Base-by-base conservation (phyloP, 2,888 invertebrate species). In the Metalampra italica region DNA sequence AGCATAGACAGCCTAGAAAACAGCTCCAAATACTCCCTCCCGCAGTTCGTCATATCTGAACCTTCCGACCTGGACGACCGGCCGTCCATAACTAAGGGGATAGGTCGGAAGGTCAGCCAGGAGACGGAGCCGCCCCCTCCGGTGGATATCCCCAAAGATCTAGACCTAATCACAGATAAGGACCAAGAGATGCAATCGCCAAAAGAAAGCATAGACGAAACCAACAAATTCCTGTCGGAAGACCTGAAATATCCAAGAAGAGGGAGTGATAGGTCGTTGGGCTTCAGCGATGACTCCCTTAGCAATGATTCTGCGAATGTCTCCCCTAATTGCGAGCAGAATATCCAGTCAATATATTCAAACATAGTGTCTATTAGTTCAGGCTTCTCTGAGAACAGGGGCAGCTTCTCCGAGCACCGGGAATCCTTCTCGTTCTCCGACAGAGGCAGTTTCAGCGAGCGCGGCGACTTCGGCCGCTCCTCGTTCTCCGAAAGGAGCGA, bases 61-160 rank as follows among this genome's bases (percentile, higher is more conserved):
- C 94, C 94, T 0, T 92, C 92, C 0, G 94, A 93, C 54, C 52
- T 90, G 22, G 91, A 91, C 50, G 92, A 93, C 54, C 91, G 94
- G 77, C 96, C 96, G 0, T 95, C 95, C 0, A 96, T 96, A 50
- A 95, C 95, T 0, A 92, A 94, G 50, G 96, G 96, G 0, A 94
- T 94, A 29, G 94, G 94, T 0, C 84, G 93, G 40, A 93, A 93
- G 60, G 91, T 92, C 3, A 93, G 93, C 47, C 90, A 93, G 43
- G 94, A 94, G 55, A 90, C 87, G 0, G 92, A 92, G n/a, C 60
- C 47, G 29, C 64, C 51, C 39, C 68, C 50, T 4, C 52, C 58
- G 0, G 59, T 72, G 3, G 72, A 76, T 32, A 49, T 64, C 0
- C 53, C 63, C 2, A 70, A 68, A 14, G 62, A 63, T 8, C 2